Percentiles rank a stretch among this genome's conserved stretches.
These are phyloP conservation scores for Megaustenia siamemsis DNA, from an alignment of 2,888 invertebrate species.

Conservation along the genomic window DNA sequence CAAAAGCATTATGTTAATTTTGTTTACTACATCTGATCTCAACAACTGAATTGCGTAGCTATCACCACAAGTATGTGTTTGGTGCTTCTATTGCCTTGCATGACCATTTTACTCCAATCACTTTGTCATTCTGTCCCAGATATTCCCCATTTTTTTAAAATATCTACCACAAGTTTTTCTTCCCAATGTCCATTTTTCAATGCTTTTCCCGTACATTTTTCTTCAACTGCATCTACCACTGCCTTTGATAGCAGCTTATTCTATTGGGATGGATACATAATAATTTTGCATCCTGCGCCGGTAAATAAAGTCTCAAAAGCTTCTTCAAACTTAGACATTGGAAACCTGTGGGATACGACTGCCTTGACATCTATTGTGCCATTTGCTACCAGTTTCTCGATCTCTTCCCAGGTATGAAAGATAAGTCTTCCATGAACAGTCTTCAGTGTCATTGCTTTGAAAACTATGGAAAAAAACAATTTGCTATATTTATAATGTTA, in stretches of 20 bases:
- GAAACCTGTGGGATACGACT: conserved; percentile 71
- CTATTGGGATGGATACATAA: conserved; percentile 67
- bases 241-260: neutral
- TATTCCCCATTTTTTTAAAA: no score
- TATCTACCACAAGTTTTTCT: no score
- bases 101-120: no score
- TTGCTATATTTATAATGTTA: neutral
- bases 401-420: conserved; percentile 74
- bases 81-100: no score
- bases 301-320: conserved; percentile 72
- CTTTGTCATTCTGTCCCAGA: no score
- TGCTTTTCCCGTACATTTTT: no score
- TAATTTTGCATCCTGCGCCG: conserved; percentile 74
- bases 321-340: conserved; percentile 74
- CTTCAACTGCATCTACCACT: no score
- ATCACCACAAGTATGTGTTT: no score
- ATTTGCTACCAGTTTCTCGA: conserved; percentile 71
- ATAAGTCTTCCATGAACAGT: conserved; percentile 75
- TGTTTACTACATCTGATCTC: no score
- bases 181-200: no score
- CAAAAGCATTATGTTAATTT: no score
- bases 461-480: conserved; percentile 62
- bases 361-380: conserved; percentile 69
- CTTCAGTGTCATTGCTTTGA: conserved; percentile 73
- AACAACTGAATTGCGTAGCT: no score